phyloP scores from a whole-genome alignment of 2,888 invertebrate genomes.

The Incurvaria masculella region DNA sequence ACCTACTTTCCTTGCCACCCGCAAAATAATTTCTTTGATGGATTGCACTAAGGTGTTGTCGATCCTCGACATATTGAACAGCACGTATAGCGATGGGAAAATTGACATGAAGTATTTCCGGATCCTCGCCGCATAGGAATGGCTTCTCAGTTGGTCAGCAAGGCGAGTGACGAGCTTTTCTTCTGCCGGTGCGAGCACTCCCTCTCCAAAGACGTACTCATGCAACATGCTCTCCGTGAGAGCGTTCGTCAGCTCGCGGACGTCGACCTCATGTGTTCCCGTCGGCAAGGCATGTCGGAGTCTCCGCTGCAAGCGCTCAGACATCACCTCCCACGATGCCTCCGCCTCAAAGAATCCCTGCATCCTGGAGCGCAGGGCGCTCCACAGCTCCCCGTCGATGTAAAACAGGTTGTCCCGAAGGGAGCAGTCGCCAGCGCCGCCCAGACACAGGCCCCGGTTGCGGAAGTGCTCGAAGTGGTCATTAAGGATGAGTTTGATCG shows the following conservation, averaged over 20 bases:
- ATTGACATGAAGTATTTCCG: slow-evolving; percentile 42
- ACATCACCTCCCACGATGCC: not conserved
- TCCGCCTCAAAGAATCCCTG: not conserved
- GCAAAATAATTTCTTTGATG: not conserved
- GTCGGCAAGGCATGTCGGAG: not conserved
- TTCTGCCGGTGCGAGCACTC: not conserved
- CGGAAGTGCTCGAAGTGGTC: slow-evolving; percentile 49
- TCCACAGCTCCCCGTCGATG: slow-evolving; percentile 48
- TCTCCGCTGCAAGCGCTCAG: slow-evolving; percentile 1
- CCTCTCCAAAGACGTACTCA: not conserved
- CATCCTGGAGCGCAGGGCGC: slow-evolving; percentile 25
- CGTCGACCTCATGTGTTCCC: not conserved
- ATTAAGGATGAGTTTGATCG: slow-evolving; percentile 42
- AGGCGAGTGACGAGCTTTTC: slow-evolving; percentile 26
- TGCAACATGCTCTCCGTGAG: not conserved
- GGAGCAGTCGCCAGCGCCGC: slow-evolving; percentile 53
- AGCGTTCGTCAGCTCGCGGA: not conserved
- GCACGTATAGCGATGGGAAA: slow-evolving; percentile 39
- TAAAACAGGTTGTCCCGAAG: slow-evolving; percentile 54
- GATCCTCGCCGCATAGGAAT: slow-evolving; percentile 28
- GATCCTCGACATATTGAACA: slow-evolving; percentile 24
- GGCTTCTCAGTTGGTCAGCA: slow-evolving; percentile 29
- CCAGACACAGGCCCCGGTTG: slow-evolving; percentile 46
- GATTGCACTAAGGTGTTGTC: not conserved
- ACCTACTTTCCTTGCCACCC: not conserved